These are phyloP conservation scores for Bubo scandiacus DNA, from an alignment of 2,113 vertebrate species.

Conservation along the genomic window DNA sequence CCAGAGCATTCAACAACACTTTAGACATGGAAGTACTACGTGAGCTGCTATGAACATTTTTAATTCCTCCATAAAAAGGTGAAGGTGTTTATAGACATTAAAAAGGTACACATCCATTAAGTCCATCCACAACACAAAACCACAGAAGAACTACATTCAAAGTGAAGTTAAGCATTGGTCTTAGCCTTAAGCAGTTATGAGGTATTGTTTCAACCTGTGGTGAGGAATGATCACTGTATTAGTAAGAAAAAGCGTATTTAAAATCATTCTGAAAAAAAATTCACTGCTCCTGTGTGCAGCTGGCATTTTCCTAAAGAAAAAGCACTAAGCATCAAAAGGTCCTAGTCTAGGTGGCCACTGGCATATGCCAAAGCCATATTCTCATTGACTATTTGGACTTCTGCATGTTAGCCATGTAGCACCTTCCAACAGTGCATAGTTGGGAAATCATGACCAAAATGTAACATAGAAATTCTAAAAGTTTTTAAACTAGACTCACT, in stretches of 20 bases:
- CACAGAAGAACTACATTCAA: constrained; percentile 43
- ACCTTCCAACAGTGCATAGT: not conserved
- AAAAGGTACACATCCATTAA: constrained; percentile 51
- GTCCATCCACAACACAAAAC: constrained; percentile 40
- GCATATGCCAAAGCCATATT: not conserved
- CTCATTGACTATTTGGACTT: not conserved
- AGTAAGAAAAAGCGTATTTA: not conserved
- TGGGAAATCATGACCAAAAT: not conserved
- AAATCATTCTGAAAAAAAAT: not conserved
- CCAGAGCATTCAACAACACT: constrained; percentile 39
- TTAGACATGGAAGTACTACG: constrained; percentile 2
- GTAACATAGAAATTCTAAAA: not conserved
- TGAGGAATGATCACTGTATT: not conserved
- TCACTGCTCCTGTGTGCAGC: not conserved
- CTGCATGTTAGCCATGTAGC: not conserved
- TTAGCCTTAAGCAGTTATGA: constrained; percentile 40
- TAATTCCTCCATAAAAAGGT: constrained; percentile 25
- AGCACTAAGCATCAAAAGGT: constrained; percentile 10
- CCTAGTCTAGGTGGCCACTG: not conserved
- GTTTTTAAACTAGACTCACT: not conserved
- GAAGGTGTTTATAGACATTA: constrained; percentile 31
- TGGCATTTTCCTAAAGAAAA: constrained; percentile 13
- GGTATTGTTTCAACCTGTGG: constrained; percentile 42
- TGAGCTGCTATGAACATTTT: not conserved
- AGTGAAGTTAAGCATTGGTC: constrained; percentile 21